These are phyloP conservation scores for Podarcis siculus DNA, from an alignment of 2,797 vertebrate genomes.

Conservation along the genomic window DNA sequence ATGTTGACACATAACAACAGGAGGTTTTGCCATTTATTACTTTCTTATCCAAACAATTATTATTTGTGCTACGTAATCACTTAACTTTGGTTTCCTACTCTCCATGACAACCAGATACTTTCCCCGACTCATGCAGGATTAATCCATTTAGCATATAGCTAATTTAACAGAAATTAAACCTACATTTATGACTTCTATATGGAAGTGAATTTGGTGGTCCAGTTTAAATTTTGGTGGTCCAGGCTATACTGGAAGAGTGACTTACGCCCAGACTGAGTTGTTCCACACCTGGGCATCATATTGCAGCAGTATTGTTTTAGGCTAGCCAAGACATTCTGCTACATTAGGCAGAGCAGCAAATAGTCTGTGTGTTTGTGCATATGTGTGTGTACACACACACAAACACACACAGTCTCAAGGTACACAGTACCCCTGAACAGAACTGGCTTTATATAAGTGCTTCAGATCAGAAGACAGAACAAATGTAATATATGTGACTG, in stretches of 20 bases:
- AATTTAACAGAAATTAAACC: neutral
- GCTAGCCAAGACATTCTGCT: no score
- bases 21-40: slow-evolving; percentile 50
- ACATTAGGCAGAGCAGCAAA: no score
- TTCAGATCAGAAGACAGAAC: no score
- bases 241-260: neutral
- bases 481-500: no score
- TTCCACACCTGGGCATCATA: neutral
- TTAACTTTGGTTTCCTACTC: neutral
- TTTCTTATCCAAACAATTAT: slow-evolving; percentile 53
- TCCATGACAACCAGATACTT: neutral
- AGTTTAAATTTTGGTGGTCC: no score
- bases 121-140: neutral
- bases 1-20: slow-evolving; percentile 22
- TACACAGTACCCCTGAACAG: no score
- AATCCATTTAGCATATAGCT: neutral
- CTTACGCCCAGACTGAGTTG: neutral
- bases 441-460: no score
- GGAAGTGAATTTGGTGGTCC: neutral
- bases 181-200: neutral
- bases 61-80: slow-evolving; percentile 40
- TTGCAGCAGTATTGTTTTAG: neutral
- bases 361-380: no score
- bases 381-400: no score
- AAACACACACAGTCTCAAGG: no score